Conservation (phyloP, 2,888 invertebrate genomes). For the Drosophila bunnanda region DNA sequence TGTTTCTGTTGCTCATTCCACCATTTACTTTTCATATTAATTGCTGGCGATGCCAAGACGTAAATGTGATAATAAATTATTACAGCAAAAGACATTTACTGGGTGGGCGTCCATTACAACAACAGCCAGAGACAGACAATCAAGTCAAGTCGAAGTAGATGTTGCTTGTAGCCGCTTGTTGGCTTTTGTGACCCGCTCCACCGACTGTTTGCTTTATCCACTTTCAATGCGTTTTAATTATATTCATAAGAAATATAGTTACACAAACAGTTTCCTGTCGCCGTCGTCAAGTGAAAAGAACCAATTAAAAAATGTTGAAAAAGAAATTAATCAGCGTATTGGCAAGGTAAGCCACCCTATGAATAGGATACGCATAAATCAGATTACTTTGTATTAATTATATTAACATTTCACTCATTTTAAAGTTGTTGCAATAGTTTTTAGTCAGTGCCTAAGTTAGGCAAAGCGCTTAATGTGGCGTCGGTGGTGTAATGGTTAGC, state of each 20-base stretch:
- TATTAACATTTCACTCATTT: background rate
- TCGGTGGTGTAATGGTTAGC: slow-evolving; percentile 84
- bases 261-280: slow-evolving; percentile 47
- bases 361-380: slow-evolving; percentile 18
- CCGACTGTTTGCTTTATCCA: slow-evolving; percentile 30
- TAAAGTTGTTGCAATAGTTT: background rate
- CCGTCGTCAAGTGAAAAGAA: slow-evolving; percentile 27
- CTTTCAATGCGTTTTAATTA: slow-evolving; percentile 47
- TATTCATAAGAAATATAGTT: slow-evolving; percentile 47
- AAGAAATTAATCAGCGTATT: slow-evolving; percentile 31
- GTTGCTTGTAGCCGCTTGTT: slow-evolving; percentile 31
- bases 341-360: slow-evolving; percentile 22
- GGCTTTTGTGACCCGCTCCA: slow-evolving; percentile 35
- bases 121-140: slow-evolving; percentile 38
- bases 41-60: slow-evolving; percentile 67
- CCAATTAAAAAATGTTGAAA: slow-evolving; percentile 38
- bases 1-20: slow-evolving; percentile 25
- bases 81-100: slow-evolving; percentile 65
- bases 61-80: slow-evolving; percentile 80
- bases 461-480: slow-evolving; percentile 52
- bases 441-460: background rate
- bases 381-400: background rate
- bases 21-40: slow-evolving; percentile 71
- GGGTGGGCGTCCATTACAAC: slow-evolving; percentile 63
- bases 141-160: slow-evolving; percentile 49